Base-by-base conservation (phyloP, 2,888 invertebrate genomes). In the Sinohyriopsis cumingii region DNA sequence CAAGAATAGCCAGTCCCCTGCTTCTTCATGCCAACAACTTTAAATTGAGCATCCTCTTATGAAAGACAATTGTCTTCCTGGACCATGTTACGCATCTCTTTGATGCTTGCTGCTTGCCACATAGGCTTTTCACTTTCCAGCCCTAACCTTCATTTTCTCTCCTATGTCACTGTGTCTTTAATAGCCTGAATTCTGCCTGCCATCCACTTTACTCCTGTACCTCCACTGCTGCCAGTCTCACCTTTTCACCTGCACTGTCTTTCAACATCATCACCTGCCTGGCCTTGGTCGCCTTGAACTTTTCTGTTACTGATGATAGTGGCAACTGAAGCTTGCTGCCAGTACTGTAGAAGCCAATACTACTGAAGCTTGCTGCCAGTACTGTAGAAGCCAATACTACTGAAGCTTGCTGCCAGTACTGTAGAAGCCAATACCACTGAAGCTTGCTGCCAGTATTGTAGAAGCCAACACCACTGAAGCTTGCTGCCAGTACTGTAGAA, bases 361-460 rank as follows among this genome's bases (percentile, higher is more conserved):
- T 72, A 45, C 45, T 61, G 24, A 72, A 72, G 56, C 68, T 70
- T 25, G n/a, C n/a, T n/a, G n/a, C n/a, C n/a, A n/a, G n/a, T n/a
- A n/a, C n/a, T n/a, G n/a, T n/a, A n/a, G n/a, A n/a, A n/a, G n/a
- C n/a, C n/a, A 9, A 75, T 45, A n/a, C 68, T 72, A 25, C 25
- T 61, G 24, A 72, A 72, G 54, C 68, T 70, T n/a, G n/a, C n/a
- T n/a, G n/a, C n/a, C n/a, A n/a, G n/a, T n/a, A n/a, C n/a, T n/a
- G n/a, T n/a, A n/a, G 24, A 72, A 45, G 22, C 66, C 72, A 9
- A 75, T 45, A n/a, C 68, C 70, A 25, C 25, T 61, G 24, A 72
- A 72, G 54, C 68, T 70, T n/a, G n/a, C n/a, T n/a, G n/a, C n/a
- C n/a, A n/a, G n/a, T n/a, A n/a, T n/a, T n/a, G n/a, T n/a, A n/a